These are phyloP conservation scores for Habrosyne pyritoides DNA, from an alignment of 2,888 invertebrate species.

Conservation along the genomic window DNA sequence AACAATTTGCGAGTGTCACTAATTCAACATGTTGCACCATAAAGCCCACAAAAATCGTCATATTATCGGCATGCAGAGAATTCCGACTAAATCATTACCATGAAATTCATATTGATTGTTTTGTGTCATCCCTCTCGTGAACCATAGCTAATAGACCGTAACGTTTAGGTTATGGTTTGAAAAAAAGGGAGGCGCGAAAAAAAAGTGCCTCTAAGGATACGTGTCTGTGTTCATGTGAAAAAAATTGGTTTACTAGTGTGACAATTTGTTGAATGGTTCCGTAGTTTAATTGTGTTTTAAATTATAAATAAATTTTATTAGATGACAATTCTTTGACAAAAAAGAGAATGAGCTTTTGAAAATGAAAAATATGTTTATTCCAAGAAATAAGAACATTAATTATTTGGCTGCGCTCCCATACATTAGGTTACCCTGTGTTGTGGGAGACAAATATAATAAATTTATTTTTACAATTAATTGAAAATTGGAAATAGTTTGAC, in stretches of 20 bases:
- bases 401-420: too few relatives aligned
- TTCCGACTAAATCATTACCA: constrained; percentile 72
- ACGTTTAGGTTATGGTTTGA: constrained; percentile 9
- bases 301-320: too few relatives aligned
- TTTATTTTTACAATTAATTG: background rate
- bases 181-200: background rate
- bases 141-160: constrained; percentile 41
- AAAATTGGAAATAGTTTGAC: too few relatives aligned
- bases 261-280: background rate
- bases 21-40: too few relatives aligned
- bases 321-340: too few relatives aligned
- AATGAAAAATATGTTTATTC: too few relatives aligned
- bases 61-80: constrained; percentile 33
- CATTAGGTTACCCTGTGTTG: too few relatives aligned
- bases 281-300: background rate
- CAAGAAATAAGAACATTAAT: too few relatives aligned
- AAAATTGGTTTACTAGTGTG: background rate
- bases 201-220: background rate
- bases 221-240: background rate
- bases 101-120: constrained; percentile 63
- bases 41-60: constrained; percentile 22
- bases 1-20: too few relatives aligned
- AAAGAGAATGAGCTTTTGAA: too few relatives aligned
- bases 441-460: background rate
- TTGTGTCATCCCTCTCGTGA: constrained; percentile 48